Conservation (phyloP, 2,797 vertebrate genomes). For the Atherinosoma microstoma region DNA sequence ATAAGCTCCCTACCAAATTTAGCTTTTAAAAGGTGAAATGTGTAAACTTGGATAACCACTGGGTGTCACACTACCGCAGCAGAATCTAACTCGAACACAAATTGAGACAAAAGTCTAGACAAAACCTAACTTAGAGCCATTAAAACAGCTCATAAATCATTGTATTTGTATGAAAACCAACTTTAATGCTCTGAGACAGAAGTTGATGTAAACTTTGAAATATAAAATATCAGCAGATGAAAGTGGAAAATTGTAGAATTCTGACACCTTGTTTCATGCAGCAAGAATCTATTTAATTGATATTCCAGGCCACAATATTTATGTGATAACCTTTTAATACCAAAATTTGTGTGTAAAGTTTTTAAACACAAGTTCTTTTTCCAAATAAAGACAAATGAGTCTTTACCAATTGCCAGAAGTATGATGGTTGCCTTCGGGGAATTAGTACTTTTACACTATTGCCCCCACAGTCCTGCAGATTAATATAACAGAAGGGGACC, state of each 20-base stretch:
- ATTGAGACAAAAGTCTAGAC: background rate
- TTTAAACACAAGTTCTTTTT: background rate
- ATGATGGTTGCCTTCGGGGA: too few relatives aligned
- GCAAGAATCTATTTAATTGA: background rate
- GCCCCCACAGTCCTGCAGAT: too few relatives aligned
- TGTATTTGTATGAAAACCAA: background rate
- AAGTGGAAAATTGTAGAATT: background rate
- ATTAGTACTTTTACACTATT: too few relatives aligned
- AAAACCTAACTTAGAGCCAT: background rate
- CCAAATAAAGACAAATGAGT: too few relatives aligned
- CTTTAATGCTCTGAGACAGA: background rate
- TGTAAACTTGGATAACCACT: background rate
- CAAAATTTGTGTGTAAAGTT: background rate
- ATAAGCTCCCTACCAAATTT: background rate
- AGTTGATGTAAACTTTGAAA: background rate
- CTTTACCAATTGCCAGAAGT: too few relatives aligned
- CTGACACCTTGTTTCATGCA: background rate
- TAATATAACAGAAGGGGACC: too few relatives aligned
- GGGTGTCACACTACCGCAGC: background rate
- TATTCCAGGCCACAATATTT: background rate
- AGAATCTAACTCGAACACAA: background rate
- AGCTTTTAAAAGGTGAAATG: background rate
- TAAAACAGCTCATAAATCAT: background rate
- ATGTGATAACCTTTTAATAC: background rate
- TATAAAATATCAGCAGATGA: background rate